phyloP scores from a whole-genome alignment of 1,140 invertebrate genomes.

The Drepana arcuata region DNA sequence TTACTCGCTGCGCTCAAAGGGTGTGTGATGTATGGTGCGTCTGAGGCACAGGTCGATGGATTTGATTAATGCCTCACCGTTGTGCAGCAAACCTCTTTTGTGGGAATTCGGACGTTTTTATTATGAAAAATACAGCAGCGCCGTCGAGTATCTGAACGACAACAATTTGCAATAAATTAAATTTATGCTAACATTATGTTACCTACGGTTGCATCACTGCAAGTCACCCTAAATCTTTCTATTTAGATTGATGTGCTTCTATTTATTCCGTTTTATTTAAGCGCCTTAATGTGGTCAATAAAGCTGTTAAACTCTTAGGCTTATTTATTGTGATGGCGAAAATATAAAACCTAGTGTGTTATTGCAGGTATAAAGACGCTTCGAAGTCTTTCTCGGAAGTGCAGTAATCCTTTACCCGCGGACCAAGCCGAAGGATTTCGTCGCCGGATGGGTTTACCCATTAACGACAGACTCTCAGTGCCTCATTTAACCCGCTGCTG shows the following conservation, averaged over 20 bases:
- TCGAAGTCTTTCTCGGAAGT: constrained; percentile 32
- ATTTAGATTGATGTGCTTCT: no score
- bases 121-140: no score
- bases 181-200: no score
- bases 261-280: no score
- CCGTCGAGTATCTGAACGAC: no score
- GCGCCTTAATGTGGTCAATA: constrained; percentile 19
- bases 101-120: no score
- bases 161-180: no score
- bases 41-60: constrained; percentile 25
- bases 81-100: no score
- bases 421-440: constrained; percentile 22
- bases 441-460: constrained; percentile 45
- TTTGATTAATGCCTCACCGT: constrained; percentile 49
- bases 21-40: constrained; percentile 41
- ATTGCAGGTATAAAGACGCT: constrained; percentile 21
- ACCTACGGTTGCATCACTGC: no score
- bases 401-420: constrained; percentile 27
- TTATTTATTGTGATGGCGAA: constrained; percentile 31
- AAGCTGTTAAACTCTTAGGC: constrained; percentile 24
- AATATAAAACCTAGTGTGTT: constrained; percentile 18
- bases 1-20: constrained; percentile 41
- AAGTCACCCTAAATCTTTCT: no score
- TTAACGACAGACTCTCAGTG: constrained; percentile 62
- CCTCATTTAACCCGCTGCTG: constrained; percentile 67